Base-by-base conservation (phyloP, 1,140 invertebrate species). In the Hypothenemus hampei region DNA sequence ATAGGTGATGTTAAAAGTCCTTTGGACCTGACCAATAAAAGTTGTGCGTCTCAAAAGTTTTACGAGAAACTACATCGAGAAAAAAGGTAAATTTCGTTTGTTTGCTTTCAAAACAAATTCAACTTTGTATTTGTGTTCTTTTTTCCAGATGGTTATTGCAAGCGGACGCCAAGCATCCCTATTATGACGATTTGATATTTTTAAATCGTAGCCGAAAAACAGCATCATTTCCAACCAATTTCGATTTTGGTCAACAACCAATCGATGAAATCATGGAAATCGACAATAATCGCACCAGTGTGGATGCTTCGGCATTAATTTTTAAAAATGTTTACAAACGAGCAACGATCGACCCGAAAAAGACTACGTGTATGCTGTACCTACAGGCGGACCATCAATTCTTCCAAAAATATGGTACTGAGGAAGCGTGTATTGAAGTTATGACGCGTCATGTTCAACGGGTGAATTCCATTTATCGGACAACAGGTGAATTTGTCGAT, bases 361-460 rank as follows among this genome's bases (percentile, higher is more conserved):
- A 87, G 69, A 88, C 84, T 1, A 88, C 86, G 0, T 94, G 91
- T 68, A 91, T 94, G 83, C 74, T 97, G 11, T 97, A 96, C 72
- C 76, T 96, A 58, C 39, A 54, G 52, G 93, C 93, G 2, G 93
- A 96, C 76, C 92, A 96, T 77, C 83, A 93, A 68, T 95, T 95
- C 74, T 95, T 86, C 71, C 81, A 93, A 65, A 86, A 90, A 74
- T 92, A 93, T 70, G 89, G 89, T 22, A 89, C 88, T 10, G 90
- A 95, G 67, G 92, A 97, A 70, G 89, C 91, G 0, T 93, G 91
- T 67, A 95, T 97, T 62, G 91, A 96, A 72, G 89, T 93, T 19
- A 94, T 97, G 81, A 94, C 92, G 0, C 77, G 91, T 43, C 91
- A 96, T 68, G 92, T 96, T 11, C 93, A 97, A 69, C 81, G 91